Evolutionary conservation across 2,113 vertebrate genomes (phyloP).

Genomic region (Alligator mississippiensis): DNA sequence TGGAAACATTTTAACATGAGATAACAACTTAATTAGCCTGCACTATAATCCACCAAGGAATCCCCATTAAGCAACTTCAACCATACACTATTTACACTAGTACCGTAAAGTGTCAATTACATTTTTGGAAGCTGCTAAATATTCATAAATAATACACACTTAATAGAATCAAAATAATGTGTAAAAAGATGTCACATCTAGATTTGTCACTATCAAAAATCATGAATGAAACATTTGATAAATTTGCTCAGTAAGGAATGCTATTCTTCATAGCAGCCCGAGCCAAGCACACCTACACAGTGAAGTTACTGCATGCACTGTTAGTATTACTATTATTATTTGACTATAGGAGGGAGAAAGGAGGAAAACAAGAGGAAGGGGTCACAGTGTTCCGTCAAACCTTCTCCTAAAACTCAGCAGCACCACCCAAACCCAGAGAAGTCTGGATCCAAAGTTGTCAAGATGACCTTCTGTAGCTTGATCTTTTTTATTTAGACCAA

Average conservation of each 20-base stretch:
- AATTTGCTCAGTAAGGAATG: constrained; percentile 34
- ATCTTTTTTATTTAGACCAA: not conserved
- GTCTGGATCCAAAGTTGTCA: not conserved
- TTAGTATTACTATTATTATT: constrained; percentile 41
- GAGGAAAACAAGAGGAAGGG: constrained; percentile 16
- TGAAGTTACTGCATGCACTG: not conserved
- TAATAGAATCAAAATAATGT: not conserved
- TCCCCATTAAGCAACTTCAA: constrained; percentile 9
- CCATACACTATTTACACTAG: constrained; percentile 31
- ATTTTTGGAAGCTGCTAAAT: constrained; percentile 47
- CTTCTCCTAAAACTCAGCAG: constrained; percentile 42
- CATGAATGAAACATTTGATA: constrained; percentile 22
- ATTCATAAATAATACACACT: constrained; percentile 53
- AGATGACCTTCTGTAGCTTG: constrained; percentile 17
- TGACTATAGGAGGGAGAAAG: constrained; percentile 4
- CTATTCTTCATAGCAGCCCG: constrained; percentile 33
- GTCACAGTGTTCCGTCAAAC: constrained; percentile 50
- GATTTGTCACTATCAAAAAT: constrained; percentile 44
- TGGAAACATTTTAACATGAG: not conserved
- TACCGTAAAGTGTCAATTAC: constrained; percentile 49
- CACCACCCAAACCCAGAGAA: constrained; percentile 39
- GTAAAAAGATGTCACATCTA: not conserved
- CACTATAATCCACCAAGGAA: not conserved
- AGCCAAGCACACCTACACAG: not conserved
- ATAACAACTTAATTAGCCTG: not conserved